Percentiles rank a stretch among this genome's conserved stretches.
These are phyloP conservation scores for Protonemura montana DNA, from an alignment of 2,888 invertebrate species.

Conservation along the genomic window DNA sequence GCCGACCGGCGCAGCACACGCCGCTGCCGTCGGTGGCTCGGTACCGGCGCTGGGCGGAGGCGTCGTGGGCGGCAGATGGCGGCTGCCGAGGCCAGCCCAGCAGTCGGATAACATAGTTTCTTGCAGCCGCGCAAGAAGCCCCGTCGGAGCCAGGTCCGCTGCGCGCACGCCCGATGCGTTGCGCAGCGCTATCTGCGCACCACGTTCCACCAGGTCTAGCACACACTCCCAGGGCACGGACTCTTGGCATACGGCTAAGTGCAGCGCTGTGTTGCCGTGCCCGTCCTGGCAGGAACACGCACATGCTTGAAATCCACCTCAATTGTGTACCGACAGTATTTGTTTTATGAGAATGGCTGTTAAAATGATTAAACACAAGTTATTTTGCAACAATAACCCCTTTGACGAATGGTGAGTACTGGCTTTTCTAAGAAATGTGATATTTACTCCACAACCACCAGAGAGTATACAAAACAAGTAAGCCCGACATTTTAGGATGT, in stretches of 20 bases:
- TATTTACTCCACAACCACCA: too few species aligned
- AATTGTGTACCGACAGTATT: too few species aligned
- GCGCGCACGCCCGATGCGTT: conserved; percentile 64
- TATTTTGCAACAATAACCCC: too few species aligned
- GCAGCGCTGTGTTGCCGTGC: conserved; percentile 66
- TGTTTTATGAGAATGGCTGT: too few species aligned
- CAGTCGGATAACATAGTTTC: conserved; percentile 61
- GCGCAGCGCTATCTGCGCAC: conserved; percentile 59
- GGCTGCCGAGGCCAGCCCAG: conserved; percentile 53
- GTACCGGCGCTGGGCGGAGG: background rate
- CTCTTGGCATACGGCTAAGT: conserved; percentile 64
- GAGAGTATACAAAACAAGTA: too few species aligned
- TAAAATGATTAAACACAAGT: too few species aligned
- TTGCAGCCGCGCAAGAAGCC: conserved; percentile 61
- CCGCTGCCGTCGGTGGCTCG: background rate
- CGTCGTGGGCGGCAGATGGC: conserved; percentile 22
- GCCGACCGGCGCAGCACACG: background rate
- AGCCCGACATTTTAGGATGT: too few species aligned
- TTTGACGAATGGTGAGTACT: too few species aligned
- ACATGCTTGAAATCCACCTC: too few species aligned
- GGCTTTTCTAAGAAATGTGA: too few species aligned
- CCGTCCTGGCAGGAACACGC: conserved; percentile 56
- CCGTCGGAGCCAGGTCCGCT: conserved; percentile 61
- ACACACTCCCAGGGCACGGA: conserved; percentile 64
- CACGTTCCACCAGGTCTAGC: conserved; percentile 62